Evolutionary conservation across 2,888 invertebrate genomes (phyloP).

Genomic region (Lithophane leautieri): DNA sequence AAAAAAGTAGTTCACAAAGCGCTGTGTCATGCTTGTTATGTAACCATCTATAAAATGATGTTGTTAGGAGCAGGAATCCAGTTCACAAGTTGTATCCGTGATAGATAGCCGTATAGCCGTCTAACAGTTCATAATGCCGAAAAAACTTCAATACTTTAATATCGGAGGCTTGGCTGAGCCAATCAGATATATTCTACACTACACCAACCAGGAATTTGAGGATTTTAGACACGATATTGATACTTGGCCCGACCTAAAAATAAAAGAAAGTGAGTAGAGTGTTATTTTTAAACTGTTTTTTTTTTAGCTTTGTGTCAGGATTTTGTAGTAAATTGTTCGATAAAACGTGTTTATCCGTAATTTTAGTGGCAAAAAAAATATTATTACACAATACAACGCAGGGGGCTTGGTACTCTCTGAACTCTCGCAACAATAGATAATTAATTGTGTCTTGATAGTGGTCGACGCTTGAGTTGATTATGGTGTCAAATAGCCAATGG

Average conservation of each 20-base stretch:
- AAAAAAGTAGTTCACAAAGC: constrained; percentile 30
- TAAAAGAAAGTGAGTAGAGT: constrained; percentile 42
- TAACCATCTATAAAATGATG: constrained; percentile 18
- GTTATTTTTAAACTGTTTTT: constrained; percentile 28
- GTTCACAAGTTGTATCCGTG: constrained; percentile 7
- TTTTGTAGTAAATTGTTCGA: too few species aligned
- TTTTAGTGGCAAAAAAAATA: too few species aligned
- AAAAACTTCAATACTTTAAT: constrained; percentile 77
- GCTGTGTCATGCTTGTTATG: constrained; percentile 36
- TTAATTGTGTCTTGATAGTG: too few species aligned
- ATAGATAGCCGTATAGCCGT: constrained; percentile 6
- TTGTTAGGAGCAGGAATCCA: constrained; percentile 9
- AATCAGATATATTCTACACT: constrained; percentile 81
- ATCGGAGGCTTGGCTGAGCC: constrained; percentile 79
- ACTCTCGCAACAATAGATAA: too few species aligned
- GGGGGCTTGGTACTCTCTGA: too few species aligned
- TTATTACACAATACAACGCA: too few species aligned
- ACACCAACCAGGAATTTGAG: constrained; percentile 81
- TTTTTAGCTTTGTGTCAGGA: neutral
- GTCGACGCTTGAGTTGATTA: too few species aligned
- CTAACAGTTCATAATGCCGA: constrained; percentile 67
- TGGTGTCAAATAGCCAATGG: too few species aligned
- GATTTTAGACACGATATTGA: constrained; percentile 73
- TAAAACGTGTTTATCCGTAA: too few species aligned
- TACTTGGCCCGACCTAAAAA: constrained; percentile 40